Base-by-base conservation (phyloP, 2,888 invertebrate species). In the Cancer borealis region DNA sequence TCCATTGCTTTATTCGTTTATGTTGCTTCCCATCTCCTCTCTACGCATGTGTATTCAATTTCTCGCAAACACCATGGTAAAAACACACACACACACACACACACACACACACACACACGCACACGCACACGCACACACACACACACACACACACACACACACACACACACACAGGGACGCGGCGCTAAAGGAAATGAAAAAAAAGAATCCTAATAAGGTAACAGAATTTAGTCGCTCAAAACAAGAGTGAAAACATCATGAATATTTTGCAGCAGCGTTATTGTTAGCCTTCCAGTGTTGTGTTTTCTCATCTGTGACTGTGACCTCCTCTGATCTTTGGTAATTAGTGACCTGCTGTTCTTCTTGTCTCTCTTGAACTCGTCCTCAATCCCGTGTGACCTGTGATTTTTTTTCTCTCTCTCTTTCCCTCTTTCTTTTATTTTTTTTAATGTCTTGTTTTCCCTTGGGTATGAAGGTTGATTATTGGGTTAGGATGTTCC, bases 71-170 rank as follows among this genome's bases (percentile, higher is more conserved):
- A 54, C 21, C 21, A 60, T 17, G 60, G 60, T 60, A 60, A 60
- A 14, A 60, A 26, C 21, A 21, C 21, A 73, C 14, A n/a, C 73
- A 79, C 73, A 73, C 73, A 73, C 73, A 30, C 79, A 30, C 26
- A 12, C 79, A 12, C 30, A 12, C 30, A 12, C 30, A 30, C 79
- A 12, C 79, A 12, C 79, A 5, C 30, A 12, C 79, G 0, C 79
- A 79, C 79, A 79, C 66, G 10, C 12, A 66, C 66, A 66, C 66
- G 10, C 12, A 66, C 66, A 79, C 79, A 26, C n/a, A 79, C 79
- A 79, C 79, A 26, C 79, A 79, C 79, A 79, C 79, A 79, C 79
- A 79, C 79, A 79, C 26, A 79, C 79, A 79, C 79, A 79, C 79
- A 79, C 26, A 26, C 79, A 79, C 79, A 79, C 79, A 79, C 79